A percentile compares a stretch with the other conserved stretches of the same genome.
Evolutionary conservation across 2,113 vertebrate genomes (phyloP).

Genomic region (Falcunculus frontatus): DNA sequence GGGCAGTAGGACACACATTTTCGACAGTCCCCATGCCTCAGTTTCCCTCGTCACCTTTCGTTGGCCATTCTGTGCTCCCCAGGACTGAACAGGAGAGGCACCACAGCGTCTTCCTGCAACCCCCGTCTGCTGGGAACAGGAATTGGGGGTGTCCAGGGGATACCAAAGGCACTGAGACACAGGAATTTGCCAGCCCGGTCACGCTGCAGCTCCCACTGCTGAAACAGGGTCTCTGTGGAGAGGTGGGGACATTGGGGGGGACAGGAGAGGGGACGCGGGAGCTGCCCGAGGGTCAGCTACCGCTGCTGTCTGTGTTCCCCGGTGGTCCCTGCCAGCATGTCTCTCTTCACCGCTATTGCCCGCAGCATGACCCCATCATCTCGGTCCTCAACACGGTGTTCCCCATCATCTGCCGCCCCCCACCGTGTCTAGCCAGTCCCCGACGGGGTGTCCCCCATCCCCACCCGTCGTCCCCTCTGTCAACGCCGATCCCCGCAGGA

Average conservation of each 20-base stretch:
- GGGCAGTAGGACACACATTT: neutral
- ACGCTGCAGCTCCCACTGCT: neutral
- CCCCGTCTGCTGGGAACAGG: accelerated
- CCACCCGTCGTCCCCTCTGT: neutral
- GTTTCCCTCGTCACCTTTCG: neutral
- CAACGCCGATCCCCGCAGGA: neutral
- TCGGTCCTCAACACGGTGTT: neutral
- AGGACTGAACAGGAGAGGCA: neutral
- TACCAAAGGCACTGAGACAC: neutral
- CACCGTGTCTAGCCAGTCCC: neutral
- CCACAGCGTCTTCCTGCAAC: neutral
- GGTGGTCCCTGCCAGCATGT: neutral
- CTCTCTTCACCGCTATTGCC: neutral
- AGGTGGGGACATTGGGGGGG: neutral
- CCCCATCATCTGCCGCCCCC: neutral
- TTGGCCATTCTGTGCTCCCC: neutral
- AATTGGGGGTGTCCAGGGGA: neutral
- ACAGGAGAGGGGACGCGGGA: neutral
- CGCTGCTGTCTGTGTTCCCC: neutral
- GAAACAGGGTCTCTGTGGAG: accelerated
- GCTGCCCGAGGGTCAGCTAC: neutral
- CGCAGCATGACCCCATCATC: neutral
- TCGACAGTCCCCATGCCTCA: neutral
- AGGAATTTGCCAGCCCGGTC: neutral
- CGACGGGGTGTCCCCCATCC: neutral